Evolutionary conservation across 2,888 invertebrate species (phyloP), one percentile per base, ranked within the genome.

Genomic region (Oeneis ivallda): DNA sequence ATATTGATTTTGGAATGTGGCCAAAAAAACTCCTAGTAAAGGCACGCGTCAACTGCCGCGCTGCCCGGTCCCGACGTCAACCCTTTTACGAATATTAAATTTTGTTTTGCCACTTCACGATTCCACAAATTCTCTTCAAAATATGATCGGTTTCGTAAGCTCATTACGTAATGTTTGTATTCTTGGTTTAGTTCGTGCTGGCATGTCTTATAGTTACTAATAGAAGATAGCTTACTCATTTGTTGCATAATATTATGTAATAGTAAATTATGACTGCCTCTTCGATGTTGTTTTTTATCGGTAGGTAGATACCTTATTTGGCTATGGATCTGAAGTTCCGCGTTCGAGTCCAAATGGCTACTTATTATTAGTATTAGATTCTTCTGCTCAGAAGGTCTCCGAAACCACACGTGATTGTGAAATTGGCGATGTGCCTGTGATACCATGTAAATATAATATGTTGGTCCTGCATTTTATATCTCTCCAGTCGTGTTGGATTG

Each of bases 21-120:
- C 92, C 91, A 92, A 91, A 92, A 90, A 91, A 91, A 88, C 83
- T 87, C 83, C 77, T 85, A 85, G 85, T 84, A 84, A 82, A 83
- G 83, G 86, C 89, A 87, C 89, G 90, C 92, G 90, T 91, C 89
- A 90, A 90, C 87, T 86, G 83, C 85, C 86, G 84, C 85, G 86
- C 85, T 87, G 87, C 84, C 86, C 87, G 85, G 83, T 84, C 83
- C 83, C 86, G 83, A 82, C 86, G 84, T 92, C 87, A 92, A 91
- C 90, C 92, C 92, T 91, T 92, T 92, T 85, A 91, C 92, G 89
- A 91, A 92, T 92, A 92, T 92, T 91, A 92, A 91, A 92, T 91
- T 91, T 88, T 91, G 91, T 92, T 92, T 91, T 91, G 90, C 89
- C 89, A 90, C 89, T 91, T 92, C 84, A 85, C 87, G 85, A 87